A percentile compares a stretch with the other conserved stretches of the same genome.
Conservation (phyloP, 2,888 invertebrate species). For the Habroteleia sp. region DNA sequence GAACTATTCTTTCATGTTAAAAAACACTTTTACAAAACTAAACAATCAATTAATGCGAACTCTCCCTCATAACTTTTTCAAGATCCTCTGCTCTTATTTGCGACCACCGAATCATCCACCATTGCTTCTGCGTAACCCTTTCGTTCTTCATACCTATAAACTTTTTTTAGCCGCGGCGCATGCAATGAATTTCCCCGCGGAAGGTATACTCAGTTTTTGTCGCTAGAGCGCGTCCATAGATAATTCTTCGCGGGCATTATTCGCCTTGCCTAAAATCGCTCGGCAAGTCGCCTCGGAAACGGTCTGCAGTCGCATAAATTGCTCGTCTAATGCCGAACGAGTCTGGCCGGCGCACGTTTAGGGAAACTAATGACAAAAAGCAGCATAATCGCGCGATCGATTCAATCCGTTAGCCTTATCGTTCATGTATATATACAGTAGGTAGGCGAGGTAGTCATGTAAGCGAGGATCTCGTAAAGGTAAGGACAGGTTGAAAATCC, state of each 20-base stretch:
- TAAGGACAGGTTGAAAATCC: slow-evolving; percentile 76
- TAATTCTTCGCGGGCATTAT: slow-evolving; percentile 44
- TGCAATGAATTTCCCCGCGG: slow-evolving; percentile 40
- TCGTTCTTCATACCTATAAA: no score
- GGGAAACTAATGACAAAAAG: slow-evolving; percentile 76
- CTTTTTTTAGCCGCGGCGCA: slow-evolving; percentile 9
- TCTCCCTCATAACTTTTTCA: no score
- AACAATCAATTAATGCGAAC: no score
- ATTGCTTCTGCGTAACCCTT: no score
- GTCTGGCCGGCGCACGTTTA: slow-evolving; percentile 70
- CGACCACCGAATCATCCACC: slow-evolving; percentile 2
- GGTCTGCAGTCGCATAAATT: slow-evolving; percentile 56
- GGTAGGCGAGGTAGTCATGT: slow-evolving; percentile 70
- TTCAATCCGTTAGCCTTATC: slow-evolving; percentile 69
- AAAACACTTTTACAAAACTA: no score
- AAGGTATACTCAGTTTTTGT: slow-evolving; percentile 32
- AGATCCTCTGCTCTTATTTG: no score
- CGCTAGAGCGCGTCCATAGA: slow-evolving; percentile 36
- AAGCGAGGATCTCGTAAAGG: slow-evolving; percentile 74
- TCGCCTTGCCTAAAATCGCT: slow-evolving; percentile 55
- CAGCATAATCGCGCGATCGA: slow-evolving; percentile 72
- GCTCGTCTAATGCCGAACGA: slow-evolving; percentile 63
- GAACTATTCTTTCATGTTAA: no score
- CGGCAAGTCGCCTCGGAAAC: slow-evolving; percentile 36
- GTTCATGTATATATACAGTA: slow-evolving; percentile 75